Base-by-base conservation (phyloP, 2,888 invertebrate species). In the Hoplodrina ambigua region DNA sequence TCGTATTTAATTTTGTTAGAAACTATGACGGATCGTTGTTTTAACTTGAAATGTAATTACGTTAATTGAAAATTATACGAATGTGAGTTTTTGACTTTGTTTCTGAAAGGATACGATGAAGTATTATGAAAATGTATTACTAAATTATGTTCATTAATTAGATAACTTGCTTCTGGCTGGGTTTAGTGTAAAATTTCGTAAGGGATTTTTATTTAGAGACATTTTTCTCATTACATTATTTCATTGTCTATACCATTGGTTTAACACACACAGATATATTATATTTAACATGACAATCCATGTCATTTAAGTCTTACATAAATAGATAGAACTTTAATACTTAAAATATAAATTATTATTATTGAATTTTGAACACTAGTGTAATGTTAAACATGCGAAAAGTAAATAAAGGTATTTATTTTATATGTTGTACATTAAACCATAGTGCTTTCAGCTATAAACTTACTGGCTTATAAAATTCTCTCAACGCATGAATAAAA, bases 11-110 rank as follows among this genome's bases (percentile, higher is more conserved):
- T 58, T 62, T 46, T n/a, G 58, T 59, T 79, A 30, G 79, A 64
- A 61, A 58, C 65, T 61, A 46, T 75, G 73, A 72, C 46, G 17
- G 60, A 65, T 73, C 30, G 53, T 37, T 49, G 53, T 65, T 78
- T 19, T 50, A 64, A 78, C 44, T 78, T 50, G 0, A 37, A 76
- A 69, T 10, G 13, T 59, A 77, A 72, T 72, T 73, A 69, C 52
- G 30, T 53, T 64, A 72, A 60, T 72, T 64, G 59, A 57, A 56
- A 72, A 72, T 19, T 53, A 52, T 30, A 41, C 10, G 49, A 41
- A 44, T 25, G 11, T 13, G 54, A 71, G 56, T 75, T 72, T 60
- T 50, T 10, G 0, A 41, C 53, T 50, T 58, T 1, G 46, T 53
- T 57, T 37, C n/a, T 11, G 60, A 30, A 37, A 69, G 77, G 55